Percentiles rank a stretch among this genome's conserved stretches.
These are phyloP conservation scores for Hucho hucho DNA, from an alignment of 2,113 vertebrate species.

Conservation along the genomic window DNA sequence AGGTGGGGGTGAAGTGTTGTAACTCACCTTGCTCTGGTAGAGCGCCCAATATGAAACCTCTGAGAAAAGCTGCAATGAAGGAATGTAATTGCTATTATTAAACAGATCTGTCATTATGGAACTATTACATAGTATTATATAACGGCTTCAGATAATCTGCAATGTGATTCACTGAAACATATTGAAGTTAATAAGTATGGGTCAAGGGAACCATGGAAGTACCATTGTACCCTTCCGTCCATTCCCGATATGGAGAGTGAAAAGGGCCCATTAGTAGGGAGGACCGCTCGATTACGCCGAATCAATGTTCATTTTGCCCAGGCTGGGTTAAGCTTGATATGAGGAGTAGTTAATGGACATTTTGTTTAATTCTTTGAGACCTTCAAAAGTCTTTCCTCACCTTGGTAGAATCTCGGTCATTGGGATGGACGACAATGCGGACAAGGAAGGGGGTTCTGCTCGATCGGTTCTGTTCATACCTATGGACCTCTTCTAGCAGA, in stretches of 20 bases:
- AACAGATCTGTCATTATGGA: background rate
- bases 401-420: constrained; percentile 49
- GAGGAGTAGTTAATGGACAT: background rate
- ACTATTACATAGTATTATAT: background rate
- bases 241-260: too few relatives aligned
- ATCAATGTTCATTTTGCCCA: too few relatives aligned
- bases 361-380: background rate
- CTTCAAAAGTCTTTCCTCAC: constrained; percentile 33
- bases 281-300: too few relatives aligned
- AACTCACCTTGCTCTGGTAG: constrained; percentile 40
- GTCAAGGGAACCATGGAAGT: too few relatives aligned
- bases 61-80: constrained; percentile 38
- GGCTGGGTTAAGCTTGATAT: too few relatives aligned
- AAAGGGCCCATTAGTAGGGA: too few relatives aligned
- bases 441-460: constrained; percentile 30
- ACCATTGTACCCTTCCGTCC: too few relatives aligned
- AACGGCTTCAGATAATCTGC: background rate
- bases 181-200: too few relatives aligned
- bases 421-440: constrained; percentile 52
- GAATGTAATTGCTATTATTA: background rate
- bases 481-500: constrained; percentile 50
- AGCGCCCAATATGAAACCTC: constrained; percentile 40
- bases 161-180: background rate
- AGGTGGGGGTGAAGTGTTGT: background rate
- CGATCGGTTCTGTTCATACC: constrained; percentile 28